A percentile compares a stretch with the other conserved stretches of the same genome.
phyloP scores from a whole-genome alignment of 2,888 invertebrate species.

The Tridacna gigas region DNA sequence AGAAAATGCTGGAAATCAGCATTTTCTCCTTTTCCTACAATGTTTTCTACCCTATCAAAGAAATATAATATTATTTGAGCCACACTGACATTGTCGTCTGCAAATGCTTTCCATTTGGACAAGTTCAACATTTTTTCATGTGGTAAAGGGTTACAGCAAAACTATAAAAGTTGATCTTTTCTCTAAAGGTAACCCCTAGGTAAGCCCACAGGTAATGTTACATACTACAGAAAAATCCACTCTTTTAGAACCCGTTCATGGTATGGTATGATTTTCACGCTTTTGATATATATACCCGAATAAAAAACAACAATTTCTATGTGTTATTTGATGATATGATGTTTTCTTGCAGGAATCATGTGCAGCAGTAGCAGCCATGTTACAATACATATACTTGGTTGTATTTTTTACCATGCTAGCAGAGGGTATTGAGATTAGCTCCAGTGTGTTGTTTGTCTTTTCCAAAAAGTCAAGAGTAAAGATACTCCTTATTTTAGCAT shows the following conservation, averaged over 20 bases:
- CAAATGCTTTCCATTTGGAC: neutral
- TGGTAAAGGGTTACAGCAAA: neutral
- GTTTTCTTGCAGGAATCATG: constrained; percentile 45
- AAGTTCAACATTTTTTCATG: neutral
- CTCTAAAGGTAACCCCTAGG: too few relatives aligned
- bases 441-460: constrained; percentile 60
- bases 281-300: neutral
- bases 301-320: neutral
- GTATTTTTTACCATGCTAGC: constrained; percentile 64
- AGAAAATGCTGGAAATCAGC: neutral
- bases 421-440: constrained; percentile 60
- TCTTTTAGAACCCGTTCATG: neutral
- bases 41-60: neutral
- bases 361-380: constrained; percentile 52
- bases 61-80: neutral
- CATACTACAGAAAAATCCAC: neutral
- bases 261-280: neutral
- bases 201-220: too few relatives aligned
- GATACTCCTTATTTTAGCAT: constrained; percentile 43
- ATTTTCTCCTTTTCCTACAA: neutral
- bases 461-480: constrained; percentile 56
- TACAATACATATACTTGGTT: constrained; percentile 63
- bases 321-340: too few relatives aligned
- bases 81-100: neutral
- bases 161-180: too few relatives aligned